Conservation (phyloP, 1,140 invertebrate genomes). For the Cydia amplana region DNA sequence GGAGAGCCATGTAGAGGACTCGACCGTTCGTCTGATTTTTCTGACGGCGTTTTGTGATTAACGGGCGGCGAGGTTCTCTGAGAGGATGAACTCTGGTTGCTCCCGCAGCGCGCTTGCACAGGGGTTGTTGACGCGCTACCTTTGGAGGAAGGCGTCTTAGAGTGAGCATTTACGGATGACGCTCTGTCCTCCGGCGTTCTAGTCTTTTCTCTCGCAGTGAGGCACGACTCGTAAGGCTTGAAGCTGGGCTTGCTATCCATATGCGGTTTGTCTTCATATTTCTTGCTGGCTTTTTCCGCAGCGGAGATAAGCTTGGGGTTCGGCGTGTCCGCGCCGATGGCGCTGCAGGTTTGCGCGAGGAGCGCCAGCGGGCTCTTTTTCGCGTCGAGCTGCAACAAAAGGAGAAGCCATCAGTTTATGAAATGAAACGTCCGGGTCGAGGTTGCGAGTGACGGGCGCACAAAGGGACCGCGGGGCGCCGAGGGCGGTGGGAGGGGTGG, state of each 20-base stretch:
- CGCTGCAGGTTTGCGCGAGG: slow-evolving; percentile 96
- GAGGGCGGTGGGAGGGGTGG: slow-evolving; percentile 47
- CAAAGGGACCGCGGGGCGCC: slow-evolving; percentile 68
- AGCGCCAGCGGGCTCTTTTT: slow-evolving; percentile 97
- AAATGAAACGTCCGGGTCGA: slow-evolving; percentile 72
- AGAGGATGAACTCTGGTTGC: slow-evolving; percentile 84
- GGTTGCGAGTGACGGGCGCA: slow-evolving; percentile 73
- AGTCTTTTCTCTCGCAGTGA: slow-evolving; percentile 81
- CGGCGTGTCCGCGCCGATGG: slow-evolving; percentile 93
- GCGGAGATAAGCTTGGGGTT: slow-evolving; percentile 85
- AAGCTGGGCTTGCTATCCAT: slow-evolving; percentile 82
- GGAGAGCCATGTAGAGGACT: slow-evolving; percentile 73
- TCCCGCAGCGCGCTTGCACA: slow-evolving; percentile 79
- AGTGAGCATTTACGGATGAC: slow-evolving; percentile 76
- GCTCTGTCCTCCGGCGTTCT: slow-evolving; percentile 80
- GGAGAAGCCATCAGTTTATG: slow-evolving; percentile 72
- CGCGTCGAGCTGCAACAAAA: slow-evolving; percentile 92
- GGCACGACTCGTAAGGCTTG: slow-evolving; percentile 85
- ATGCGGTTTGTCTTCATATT: slow-evolving; percentile 80
- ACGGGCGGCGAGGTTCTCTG: slow-evolving; percentile 79
- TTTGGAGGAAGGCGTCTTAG: slow-evolving; percentile 79
- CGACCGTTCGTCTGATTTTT: slow-evolving; percentile 75
- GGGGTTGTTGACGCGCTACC: slow-evolving; percentile 73
- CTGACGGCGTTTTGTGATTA: slow-evolving; percentile 77
- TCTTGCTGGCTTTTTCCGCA: slow-evolving; percentile 83